phyloP scores from a whole-genome alignment of 2,113 vertebrate species.

The Mus pahari region DNA sequence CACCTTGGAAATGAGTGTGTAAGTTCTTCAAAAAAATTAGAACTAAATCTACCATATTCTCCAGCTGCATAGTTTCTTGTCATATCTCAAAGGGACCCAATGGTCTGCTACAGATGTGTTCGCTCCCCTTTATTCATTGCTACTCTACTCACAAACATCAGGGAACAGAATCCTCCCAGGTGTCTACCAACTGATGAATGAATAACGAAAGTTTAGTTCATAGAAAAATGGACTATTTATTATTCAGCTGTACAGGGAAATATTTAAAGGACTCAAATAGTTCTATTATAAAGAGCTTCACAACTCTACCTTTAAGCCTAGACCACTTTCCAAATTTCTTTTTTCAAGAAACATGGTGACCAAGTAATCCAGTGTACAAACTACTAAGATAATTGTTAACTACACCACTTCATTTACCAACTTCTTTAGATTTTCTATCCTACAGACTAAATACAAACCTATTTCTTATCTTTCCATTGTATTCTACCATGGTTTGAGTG shows the following conservation, averaged over 20 bases:
- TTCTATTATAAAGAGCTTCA: not conserved
- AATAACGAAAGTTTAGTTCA: not conserved
- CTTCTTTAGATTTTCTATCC: not conserved
- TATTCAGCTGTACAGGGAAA: not conserved
- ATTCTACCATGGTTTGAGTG: not conserved
- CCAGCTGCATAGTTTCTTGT: not conserved
- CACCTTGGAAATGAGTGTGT: not conserved
- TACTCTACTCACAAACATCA: not conserved
- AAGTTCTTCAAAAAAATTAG: not conserved
- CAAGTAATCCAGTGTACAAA: not conserved
- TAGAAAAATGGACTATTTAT: not conserved
- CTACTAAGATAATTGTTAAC: not conserved
- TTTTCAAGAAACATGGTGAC: not conserved
- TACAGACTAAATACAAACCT: not conserved
- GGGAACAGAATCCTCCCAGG: not conserved
- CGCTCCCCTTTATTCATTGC: not conserved
- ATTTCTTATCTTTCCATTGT: not conserved
- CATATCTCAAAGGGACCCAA: not conserved
- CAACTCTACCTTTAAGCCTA: not conserved
- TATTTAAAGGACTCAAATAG: not conserved
- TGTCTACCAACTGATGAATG: not conserved
- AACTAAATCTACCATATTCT: not conserved
- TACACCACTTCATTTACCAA: not conserved
- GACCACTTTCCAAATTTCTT: not conserved
- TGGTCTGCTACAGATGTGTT: not conserved